These are phyloP conservation scores for Acanthochromis polyacanthus DNA, from an alignment of 2,113 vertebrate species.

Conservation along the genomic window DNA sequence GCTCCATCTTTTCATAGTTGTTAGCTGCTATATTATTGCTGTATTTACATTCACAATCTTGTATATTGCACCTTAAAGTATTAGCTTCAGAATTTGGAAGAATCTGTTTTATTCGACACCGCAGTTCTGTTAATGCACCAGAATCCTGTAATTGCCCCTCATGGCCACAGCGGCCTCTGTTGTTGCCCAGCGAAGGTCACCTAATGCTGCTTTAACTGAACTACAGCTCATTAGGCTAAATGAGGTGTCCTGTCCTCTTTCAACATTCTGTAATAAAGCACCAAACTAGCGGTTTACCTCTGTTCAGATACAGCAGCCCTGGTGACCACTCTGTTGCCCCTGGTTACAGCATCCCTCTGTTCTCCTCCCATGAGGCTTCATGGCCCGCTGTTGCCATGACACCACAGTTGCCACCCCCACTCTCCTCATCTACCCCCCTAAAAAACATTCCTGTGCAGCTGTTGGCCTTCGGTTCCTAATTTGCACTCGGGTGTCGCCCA, in stretches of 20 bases:
- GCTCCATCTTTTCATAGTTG: no score
- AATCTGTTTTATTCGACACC: no score
- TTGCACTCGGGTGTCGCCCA: constrained; percentile 28
- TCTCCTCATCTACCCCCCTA: not conserved
- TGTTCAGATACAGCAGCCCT: constrained; percentile 23
- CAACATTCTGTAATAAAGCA: not conserved
- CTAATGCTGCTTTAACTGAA: not conserved
- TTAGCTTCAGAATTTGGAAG: no score
- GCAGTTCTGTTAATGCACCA: no score
- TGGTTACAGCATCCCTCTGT: constrained; percentile 69
- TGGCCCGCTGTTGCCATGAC: constrained; percentile 72
- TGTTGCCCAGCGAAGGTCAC: no score
- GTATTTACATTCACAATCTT: no score
- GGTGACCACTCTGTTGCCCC: constrained; percentile 67
- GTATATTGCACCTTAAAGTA: no score
- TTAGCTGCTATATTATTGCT: no score
- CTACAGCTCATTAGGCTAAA: not conserved
- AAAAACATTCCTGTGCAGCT: constrained; percentile 40
- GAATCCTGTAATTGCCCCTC: no score
- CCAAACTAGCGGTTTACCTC: constrained; percentile 26
- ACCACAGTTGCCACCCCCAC: constrained; percentile 45
- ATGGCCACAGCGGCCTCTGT: no score
- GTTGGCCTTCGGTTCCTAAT: constrained; percentile 21
- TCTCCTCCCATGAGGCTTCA: constrained; percentile 48
- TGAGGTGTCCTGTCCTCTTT: not conserved